Base-by-base conservation (phyloP, 2,888 invertebrate species). In the Lutraria lutraria region DNA sequence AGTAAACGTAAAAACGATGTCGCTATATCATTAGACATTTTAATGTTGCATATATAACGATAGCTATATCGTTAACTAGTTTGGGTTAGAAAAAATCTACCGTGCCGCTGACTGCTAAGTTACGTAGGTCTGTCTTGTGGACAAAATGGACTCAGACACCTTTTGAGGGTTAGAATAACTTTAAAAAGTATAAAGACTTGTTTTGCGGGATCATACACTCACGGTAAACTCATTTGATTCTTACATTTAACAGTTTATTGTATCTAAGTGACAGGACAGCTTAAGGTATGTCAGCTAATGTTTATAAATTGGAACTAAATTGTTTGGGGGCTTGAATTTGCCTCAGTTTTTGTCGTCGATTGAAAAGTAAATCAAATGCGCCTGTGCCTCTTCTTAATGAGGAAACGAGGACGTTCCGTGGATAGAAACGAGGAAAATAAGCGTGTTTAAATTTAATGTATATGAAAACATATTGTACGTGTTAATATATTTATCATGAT, bases 161-260 rank as follows among this genome's bases (percentile, higher is more conserved):
- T 25, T 76, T 34, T 16, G 31, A 31, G 31, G 76, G 76, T 76
- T 76, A 76, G 16, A 76, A 13, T 76, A 76, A 76, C 76, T 76
- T 34, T 6, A 19, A 34, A 76, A 76, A 15, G 16, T 1, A 2
- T 16, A 16, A 6, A 16, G 25, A 76, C 13, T 31, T 31, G 29
- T 76, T 76, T 76, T 31, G 16, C 16, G 19, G 34, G 76, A 31
- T 76, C 15, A 19, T 34, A 15, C 31, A 12, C 10, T 10, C 13
- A 72, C 76, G 76, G 76, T 76, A 76, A 76, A 76, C 76, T 31
- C 2, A 76, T 76, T 76, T 76, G 76, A 76, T 34, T 31, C 13
- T 31, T 76, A 31, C 76, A 76, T 76, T 76, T 76, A 76, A 31
- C 29, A 16, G 29, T 76, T 31, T 76, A 76, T 34, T 76, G 76